These are phyloP conservation scores for Xenopus tropicalis DNA, from an alignment of 2,113 vertebrate species.

Conservation along the genomic window UCB_Xtro_10.0 CM004447.2:45127501-45128000, in stretches of 20 bases:
- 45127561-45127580: too few relatives aligned
- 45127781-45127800: constrained; percentile 14
- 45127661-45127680: too few relatives aligned
- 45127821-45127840: constrained; percentile 30
- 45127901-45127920: constrained; percentile 27
- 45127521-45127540: too few relatives aligned
- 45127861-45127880: constrained; percentile 40
- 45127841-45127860: constrained; percentile 27
- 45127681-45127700: constrained; percentile 31
- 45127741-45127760: constrained; percentile 26
- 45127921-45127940: constrained; percentile 31
- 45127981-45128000: constrained; percentile 6
- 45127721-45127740: constrained; percentile 19
- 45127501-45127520: too few relatives aligned
- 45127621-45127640: too few relatives aligned
- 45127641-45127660: too few relatives aligned
- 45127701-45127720: constrained; percentile 22
- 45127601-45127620: too few relatives aligned
- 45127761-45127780: constrained; percentile 27
- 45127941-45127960: constrained; percentile 37
- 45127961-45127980: neutral
- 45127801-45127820: constrained; percentile 6
- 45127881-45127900: constrained; percentile 37
- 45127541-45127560: too few relatives aligned
- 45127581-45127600: too few relatives aligned